Conservation (phyloP, 2,113 vertebrate species). For the Phainopepla nitens region DNA sequence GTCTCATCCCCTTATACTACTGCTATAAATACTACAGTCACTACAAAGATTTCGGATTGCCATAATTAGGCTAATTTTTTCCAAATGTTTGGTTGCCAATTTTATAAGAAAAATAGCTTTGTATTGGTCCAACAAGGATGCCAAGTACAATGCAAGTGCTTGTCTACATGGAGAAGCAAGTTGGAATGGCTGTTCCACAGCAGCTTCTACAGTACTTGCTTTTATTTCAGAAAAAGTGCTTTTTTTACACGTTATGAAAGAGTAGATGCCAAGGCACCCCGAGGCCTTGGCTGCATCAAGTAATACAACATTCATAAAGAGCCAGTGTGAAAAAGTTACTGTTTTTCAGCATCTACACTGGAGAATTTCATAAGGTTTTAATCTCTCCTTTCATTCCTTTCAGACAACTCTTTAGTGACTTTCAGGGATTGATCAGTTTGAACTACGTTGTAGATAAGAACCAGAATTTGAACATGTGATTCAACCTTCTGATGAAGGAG, state of each 20-base stretch:
- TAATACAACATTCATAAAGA: neutral
- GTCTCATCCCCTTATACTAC: neutral
- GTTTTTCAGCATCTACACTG: neutral
- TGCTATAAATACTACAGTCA: neutral
- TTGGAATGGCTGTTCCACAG: neutral
- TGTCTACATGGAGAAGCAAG: neutral
- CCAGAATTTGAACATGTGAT: neutral
- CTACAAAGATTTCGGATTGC: neutral
- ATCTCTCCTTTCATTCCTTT: neutral
- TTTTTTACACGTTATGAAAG: neutral
- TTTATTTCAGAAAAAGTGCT: neutral
- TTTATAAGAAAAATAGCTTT: neutral
- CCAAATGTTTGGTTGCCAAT: neutral
- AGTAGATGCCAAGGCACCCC: slow-evolving; percentile 20
- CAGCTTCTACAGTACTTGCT: neutral
- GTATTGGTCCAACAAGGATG: neutral
- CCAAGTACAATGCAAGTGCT: neutral
- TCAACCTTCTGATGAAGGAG: neutral
- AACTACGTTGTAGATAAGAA: neutral
- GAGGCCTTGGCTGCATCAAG: neutral
- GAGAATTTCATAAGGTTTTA: neutral
- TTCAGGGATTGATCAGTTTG: neutral
- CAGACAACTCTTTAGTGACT: neutral
- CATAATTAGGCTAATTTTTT: neutral
- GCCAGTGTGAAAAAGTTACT: neutral